phyloP scores from a whole-genome alignment of 2,113 vertebrate genomes.

The Pandion haliaetus region DNA sequence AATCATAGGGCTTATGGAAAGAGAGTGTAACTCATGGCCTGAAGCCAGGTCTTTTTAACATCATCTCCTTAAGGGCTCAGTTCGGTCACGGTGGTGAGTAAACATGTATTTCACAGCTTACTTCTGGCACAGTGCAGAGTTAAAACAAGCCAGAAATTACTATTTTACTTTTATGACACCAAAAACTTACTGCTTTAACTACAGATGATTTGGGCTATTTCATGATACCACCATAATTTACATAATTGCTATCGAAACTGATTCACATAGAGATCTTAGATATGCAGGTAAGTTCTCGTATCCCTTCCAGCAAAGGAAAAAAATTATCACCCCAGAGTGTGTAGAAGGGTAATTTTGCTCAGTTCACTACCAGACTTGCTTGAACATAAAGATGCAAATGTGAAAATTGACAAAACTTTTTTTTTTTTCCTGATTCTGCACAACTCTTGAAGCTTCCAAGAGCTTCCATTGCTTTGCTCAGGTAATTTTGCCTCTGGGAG shows the following conservation, averaged over 20 bases:
- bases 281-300: neutral
- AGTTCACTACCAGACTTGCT: neutral
- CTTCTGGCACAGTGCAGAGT: neutral
- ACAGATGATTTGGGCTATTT: neutral
- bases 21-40: neutral
- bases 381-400: neutral
- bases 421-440: neutral
- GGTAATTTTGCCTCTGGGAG: neutral
- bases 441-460: neutral
- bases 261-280: neutral
- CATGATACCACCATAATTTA: neutral
- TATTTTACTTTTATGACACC: neutral
- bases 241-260: neutral
- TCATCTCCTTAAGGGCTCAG: neutral
- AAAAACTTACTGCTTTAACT: neutral
- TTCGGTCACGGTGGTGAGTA: neutral
- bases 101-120: neutral
- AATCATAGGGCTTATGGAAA: neutral
- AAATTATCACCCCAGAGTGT: neutral
- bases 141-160: neutral
- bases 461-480: neutral
- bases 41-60: neutral
- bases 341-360: neutral
- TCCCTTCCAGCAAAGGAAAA: neutral
- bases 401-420: neutral